Conservation (phyloP, 2,797 vertebrate species). For the Cygnus olor region DNA sequence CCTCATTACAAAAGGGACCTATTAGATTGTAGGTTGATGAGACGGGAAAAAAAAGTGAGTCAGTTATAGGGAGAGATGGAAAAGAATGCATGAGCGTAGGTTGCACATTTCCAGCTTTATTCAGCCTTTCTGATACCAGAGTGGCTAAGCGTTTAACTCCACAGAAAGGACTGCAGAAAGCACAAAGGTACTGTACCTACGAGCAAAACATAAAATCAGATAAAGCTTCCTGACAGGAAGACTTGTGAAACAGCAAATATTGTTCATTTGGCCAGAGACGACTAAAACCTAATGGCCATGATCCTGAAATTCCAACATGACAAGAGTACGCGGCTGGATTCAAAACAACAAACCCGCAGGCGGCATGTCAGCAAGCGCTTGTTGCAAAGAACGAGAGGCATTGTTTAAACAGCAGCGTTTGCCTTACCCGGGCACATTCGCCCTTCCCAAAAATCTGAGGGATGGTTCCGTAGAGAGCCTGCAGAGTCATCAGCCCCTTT, state of each 20-base stretch:
- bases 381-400: background rate
- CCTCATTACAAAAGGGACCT: background rate
- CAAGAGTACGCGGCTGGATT: background rate
- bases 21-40: background rate
- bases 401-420: background rate
- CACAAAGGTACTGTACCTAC: background rate
- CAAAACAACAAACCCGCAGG: background rate
- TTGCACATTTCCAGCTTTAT: background rate
- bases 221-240: background rate
- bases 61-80: background rate
- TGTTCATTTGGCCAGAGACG: background rate
- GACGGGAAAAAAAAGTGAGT: background rate
- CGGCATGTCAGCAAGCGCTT: background rate
- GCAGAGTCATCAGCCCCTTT: conserved; percentile 96
- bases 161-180: background rate
- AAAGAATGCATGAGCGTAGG: background rate
- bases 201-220: background rate
- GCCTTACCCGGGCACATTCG: conserved; percentile 91
- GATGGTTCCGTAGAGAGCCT: conserved; percentile 95
- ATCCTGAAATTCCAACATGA: background rate
- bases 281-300: background rate
- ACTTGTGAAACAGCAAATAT: background rate
- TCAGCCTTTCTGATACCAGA: background rate
- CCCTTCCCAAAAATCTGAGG: conserved; percentile 98
- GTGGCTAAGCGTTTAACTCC: fast-evolving